Base-by-base conservation (phyloP, 2,113 vertebrate genomes). In the Oncorhynchus nerka region DNA sequence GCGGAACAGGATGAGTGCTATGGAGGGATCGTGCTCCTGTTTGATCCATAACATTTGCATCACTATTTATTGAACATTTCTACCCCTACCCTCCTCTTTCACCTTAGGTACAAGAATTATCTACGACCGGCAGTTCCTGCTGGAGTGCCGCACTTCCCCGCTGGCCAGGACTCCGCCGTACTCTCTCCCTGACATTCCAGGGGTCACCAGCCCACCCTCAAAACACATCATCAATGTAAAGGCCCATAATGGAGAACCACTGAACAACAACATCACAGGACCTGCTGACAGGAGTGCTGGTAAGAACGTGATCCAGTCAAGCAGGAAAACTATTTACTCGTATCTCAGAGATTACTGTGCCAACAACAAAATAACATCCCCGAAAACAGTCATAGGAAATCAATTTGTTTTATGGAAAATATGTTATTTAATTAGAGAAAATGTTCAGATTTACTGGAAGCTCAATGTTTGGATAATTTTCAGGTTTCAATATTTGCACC, bases 101-200 rank as follows among this genome's bases (percentile, higher is more conserved):
- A 45, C 22, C 22, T 15, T 61, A 92, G 91, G 91, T 66, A 91
- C 91, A 75, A 93, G 96, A 85, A 96, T 97, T 51, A 97, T 97
- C 85, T 97, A 97, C 0, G 95, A 97, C 73, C 92, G 96, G 0
- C 95, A 97, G 78, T 97, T 97, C 84, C n/a, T 97, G 83, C 95
- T 97, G 93, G 95, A 94, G 61, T 95, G 95, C 78, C 95, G 96
- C 81, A 95, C 94, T 70, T 97, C 96, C 13, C 96, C 95, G 0
- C 84, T 94, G 77, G 90, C 96, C 89, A 95, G 91, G 85, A 97
- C 95, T 0, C 95, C 96, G 1, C 95, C 96, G 0, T 87, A 83
- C 0, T 89, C 95, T 84, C 94, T 97, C 81, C 96, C 96, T 0
- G 85, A 92, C 83, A 97, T 97, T 91, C 96, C 95, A 0, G 96